These are phyloP conservation scores for Sternarchorhynchus goeldii DNA, from an alignment of 2,797 vertebrate genomes.

Conservation along the genomic window DNA sequence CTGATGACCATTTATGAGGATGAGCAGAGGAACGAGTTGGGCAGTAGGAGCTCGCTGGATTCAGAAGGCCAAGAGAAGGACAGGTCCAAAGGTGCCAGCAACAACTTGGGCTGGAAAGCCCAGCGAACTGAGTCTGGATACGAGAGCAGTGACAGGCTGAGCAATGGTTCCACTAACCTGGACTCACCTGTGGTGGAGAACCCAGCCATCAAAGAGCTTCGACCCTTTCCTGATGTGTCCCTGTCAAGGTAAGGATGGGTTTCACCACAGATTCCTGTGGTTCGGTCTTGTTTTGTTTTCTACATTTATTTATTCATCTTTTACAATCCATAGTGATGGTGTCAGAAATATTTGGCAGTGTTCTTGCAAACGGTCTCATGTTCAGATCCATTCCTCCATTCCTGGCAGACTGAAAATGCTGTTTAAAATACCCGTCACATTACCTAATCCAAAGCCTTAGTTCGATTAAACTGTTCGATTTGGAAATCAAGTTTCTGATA, in stretches of 20 bases:
- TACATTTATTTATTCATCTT: no score
- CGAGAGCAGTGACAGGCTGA: constrained; percentile 90
- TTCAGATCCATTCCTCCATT: not conserved
- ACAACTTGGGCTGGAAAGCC: constrained; percentile 84
- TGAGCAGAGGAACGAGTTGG: constrained; percentile 82
- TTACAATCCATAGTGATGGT: no score
- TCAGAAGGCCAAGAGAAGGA: constrained; percentile 80
- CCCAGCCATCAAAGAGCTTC: constrained; percentile 68
- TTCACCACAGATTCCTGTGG: not conserved
- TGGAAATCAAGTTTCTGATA: not conserved
- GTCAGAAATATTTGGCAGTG: not conserved
- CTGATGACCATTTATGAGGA: constrained; percentile 98
- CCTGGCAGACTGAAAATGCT: not conserved
- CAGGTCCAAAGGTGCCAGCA: constrained; percentile 68
- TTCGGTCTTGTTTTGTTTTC: not conserved
- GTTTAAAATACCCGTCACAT: constrained; percentile 1
- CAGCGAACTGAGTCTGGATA: constrained; percentile 93
- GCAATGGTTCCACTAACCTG: constrained; percentile 86
- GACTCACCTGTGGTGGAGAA: constrained; percentile 85
- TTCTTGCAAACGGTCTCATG: not conserved
- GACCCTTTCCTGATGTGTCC: constrained; percentile 72
- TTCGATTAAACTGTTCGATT: not conserved
- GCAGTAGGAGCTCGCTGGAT: constrained; percentile 85
- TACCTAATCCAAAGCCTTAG: not conserved
- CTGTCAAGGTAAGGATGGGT: constrained; percentile 75